A percentile compares a stretch with the other conserved stretches of the same genome.
Evolutionary conservation across 1,140 invertebrate species (phyloP).

Genomic region (Halesus radiatus): DNA sequence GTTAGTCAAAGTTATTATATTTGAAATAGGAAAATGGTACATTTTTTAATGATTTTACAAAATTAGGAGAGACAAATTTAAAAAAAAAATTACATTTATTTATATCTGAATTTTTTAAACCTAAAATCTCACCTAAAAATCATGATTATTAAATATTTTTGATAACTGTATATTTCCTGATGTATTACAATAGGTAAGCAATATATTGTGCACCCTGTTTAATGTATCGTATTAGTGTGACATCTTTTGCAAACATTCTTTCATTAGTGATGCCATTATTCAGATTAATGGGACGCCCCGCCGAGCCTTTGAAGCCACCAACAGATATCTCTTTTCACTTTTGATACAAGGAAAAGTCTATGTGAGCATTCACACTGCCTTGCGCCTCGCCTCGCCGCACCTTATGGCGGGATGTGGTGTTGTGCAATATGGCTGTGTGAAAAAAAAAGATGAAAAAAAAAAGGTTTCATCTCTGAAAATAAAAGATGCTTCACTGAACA

Average conservation of each 20-base stretch:
- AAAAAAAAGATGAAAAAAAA: background rate
- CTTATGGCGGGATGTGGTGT: slow-evolving; percentile 12
- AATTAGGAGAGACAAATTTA: too few species aligned
- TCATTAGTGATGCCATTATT: slow-evolving; percentile 55
- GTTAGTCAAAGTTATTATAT: too few species aligned
- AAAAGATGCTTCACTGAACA: too few species aligned
- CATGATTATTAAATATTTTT: too few species aligned
- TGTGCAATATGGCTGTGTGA: background rate
- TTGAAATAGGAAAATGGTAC: too few species aligned
- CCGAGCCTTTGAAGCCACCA: slow-evolving; percentile 43
- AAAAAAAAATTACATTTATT: too few species aligned
- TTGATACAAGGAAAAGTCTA: slow-evolving; percentile 31
- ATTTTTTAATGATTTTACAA: too few species aligned
- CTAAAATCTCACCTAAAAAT: too few species aligned
- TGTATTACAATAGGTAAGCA: background rate
- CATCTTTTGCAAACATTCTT: slow-evolving; percentile 56
- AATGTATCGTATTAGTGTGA: slow-evolving; percentile 56
- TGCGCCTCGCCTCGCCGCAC: too few species aligned
- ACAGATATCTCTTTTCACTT: slow-evolving; percentile 31
- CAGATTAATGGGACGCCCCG: slow-evolving; percentile 55
- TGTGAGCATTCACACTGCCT: slow-evolving; percentile 10
- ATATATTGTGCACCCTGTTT: background rate
- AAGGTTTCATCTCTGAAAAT: background rate
- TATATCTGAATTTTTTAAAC: too few species aligned
- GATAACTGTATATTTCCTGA: too few species aligned